phyloP scores from a whole-genome alignment of 2,797 vertebrate species.

The Meriones psammophilus region DNA sequence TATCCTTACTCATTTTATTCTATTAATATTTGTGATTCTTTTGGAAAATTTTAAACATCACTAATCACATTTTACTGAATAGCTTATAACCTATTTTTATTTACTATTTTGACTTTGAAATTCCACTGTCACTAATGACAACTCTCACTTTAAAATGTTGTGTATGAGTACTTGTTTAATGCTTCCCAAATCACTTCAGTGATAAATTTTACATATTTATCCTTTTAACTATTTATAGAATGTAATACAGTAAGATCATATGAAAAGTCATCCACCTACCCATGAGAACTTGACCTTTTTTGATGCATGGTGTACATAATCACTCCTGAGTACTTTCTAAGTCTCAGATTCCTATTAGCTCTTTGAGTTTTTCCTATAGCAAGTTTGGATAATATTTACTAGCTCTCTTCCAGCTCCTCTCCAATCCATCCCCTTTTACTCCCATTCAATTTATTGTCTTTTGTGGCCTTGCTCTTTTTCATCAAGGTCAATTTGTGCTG shows the following conservation, averaged over 20 bases:
- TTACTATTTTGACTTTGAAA: background rate
- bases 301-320: background rate
- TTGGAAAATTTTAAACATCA: background rate
- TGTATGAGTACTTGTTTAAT: background rate
- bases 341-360: background rate
- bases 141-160: background rate
- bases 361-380: background rate
- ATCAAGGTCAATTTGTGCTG: background rate
- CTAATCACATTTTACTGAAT: background rate
- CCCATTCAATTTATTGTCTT: background rate
- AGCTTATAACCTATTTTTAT: background rate
- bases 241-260: background rate
- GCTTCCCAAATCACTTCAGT: background rate
- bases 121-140: background rate
- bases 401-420: background rate
- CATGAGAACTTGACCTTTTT: background rate
- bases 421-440: background rate
- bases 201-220: background rate
- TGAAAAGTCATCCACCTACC: background rate
- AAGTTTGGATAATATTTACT: background rate
- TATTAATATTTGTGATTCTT: conserved; percentile 10
- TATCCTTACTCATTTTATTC: background rate
- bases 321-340: background rate
- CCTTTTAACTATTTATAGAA: conserved; percentile 32
- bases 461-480: background rate